A percentile compares a stretch with the other conserved stretches of the same genome.
These are phyloP conservation scores for Ammodytes dubius DNA, from an alignment of 2,113 vertebrate species.

Conservation along the genomic window DNA sequence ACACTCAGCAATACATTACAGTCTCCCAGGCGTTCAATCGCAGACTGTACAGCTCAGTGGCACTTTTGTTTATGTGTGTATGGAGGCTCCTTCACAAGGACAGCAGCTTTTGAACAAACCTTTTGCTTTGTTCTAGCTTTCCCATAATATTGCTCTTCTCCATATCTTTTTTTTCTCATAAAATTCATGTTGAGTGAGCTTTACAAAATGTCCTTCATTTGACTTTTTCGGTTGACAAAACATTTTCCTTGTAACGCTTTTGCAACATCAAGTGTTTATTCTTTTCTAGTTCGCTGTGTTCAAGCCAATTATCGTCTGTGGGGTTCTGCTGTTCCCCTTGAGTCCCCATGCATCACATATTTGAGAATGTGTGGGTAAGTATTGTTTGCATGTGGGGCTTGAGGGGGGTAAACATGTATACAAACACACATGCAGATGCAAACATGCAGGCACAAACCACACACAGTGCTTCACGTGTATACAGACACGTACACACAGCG, in stretches of 20 bases:
- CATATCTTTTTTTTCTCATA: slow-evolving; percentile 9
- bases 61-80: not conserved
- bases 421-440: not conserved
- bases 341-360: not conserved
- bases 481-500: not conserved
- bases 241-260: slow-evolving; percentile 10
- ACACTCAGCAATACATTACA: slow-evolving; percentile 57
- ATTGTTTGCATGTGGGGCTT: not conserved
- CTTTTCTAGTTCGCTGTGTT: slow-evolving; percentile 5
- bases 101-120: slow-evolving; percentile 11
- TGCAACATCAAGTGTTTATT: slow-evolving; percentile 37
- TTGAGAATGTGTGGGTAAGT: not conserved
- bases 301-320: slow-evolving; percentile 21
- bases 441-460: not conserved
- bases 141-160: not conserved
- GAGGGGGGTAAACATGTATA: not conserved
- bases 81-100: not conserved
- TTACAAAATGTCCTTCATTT: slow-evolving; percentile 39
- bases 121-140: not conserved
- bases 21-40: slow-evolving; percentile 39
- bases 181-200: not conserved
- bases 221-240: slow-evolving; percentile 28
- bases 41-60: not conserved
- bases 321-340: not conserved
- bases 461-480: not conserved